Evolutionary conservation across 2,797 vertebrate species (phyloP).

Genomic region (Catamblyrhynchus diadema): DNA sequence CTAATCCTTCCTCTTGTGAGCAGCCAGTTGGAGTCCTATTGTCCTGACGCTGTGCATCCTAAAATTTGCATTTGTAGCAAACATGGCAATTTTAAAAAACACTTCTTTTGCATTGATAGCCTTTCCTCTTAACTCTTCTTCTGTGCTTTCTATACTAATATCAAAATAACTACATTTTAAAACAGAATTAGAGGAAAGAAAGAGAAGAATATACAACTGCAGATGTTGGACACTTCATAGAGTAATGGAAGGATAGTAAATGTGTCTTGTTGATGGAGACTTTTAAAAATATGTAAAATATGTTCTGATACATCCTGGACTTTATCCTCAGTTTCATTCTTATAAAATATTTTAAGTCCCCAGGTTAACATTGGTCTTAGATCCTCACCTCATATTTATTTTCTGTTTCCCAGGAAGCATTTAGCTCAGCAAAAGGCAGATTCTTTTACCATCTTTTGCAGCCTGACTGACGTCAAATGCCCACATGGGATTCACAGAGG

Average conservation of each 20-base stretch:
- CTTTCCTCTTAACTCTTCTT: background rate
- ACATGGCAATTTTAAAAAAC: background rate
- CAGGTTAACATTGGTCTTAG: background rate
- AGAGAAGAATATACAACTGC: background rate
- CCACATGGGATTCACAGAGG: background rate
- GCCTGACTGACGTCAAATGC: background rate
- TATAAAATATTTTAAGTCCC: background rate
- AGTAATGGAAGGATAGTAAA: background rate
- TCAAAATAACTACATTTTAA: background rate
- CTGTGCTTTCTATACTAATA: background rate
- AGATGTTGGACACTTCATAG: background rate
- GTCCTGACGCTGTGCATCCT: background rate
- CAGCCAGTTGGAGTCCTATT: conserved; percentile 12
- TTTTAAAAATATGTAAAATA: background rate
- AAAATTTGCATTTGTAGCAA: background rate
- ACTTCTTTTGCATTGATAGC: background rate
- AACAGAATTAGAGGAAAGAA: background rate
- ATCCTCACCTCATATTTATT: background rate
- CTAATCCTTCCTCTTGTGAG: conserved; percentile 46
- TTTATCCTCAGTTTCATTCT: background rate
- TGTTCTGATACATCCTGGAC: background rate
- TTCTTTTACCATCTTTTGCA: background rate
- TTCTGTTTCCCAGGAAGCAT: background rate
- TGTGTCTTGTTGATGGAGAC: background rate
- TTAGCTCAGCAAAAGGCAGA: background rate